Evolutionary conservation across 2,797 vertebrate genomes (phyloP), one percentile per base, ranked within the genome.

Genomic region (Momotus momota): DNA sequence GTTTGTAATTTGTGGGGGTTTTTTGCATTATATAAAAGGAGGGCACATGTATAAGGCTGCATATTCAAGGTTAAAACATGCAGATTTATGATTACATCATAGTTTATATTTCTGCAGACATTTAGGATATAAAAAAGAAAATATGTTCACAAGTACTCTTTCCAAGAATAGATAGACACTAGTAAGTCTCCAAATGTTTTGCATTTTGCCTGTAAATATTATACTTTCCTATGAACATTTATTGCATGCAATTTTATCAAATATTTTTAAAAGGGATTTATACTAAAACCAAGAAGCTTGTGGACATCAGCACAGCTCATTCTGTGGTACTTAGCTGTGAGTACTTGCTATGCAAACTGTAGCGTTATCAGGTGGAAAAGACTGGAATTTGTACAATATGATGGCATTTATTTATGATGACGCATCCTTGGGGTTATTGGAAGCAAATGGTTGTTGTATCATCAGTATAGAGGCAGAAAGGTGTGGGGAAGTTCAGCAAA

Each of bases 31-130:
- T 41, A 19, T 61, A 21, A 65, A 25, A 65, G 8, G 2, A 22
- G 5, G 17, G 1, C 12, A 41, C 2, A 3, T 4, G 1, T 46
- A 19, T 75, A 33, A 82, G 18, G 9, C 8, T 7, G 52, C 0
- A 0, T 29, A 33, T 70, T 43, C 35, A 70, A 65, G 25, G 40
- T n/a, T 74, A 69, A 86, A 94, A 46, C 41, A 27, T 29, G 8
- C 2, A 3, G 43, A 23, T 72, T 61, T 72, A 46, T 80, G 23
- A 35, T 69, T 69, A 8, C 14, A 23, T 79, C 6, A 7, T 19
- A 54, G 15, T 48, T 60, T 35, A 1, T 16, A 20, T 86, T 66
- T 83, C 17, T 27, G 58, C 17, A 8, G 40, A 45, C 5, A 16
- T 14, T 46, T 90, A n/a, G 51, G 70, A 46, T 46, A 7, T 71